Conservation (phyloP, 2,888 invertebrate species). For the Meliscaeva auricollis region DNA sequence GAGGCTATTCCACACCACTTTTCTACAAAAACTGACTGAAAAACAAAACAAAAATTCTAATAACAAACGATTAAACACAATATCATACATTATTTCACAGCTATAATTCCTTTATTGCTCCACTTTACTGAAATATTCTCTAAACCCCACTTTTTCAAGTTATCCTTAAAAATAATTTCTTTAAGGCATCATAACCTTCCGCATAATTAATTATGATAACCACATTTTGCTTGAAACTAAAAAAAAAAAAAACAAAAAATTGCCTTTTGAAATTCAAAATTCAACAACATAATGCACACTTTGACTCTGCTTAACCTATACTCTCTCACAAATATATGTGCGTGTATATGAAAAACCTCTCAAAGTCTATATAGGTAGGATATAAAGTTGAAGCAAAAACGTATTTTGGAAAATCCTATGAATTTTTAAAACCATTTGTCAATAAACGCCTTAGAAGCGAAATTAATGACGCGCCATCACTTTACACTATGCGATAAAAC, state of each 20-base stretch:
- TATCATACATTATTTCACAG: no score
- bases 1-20: no score
- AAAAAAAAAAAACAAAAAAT: no score
- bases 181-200: no score
- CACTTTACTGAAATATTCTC: no score
- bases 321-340: background rate
- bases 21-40: no score
- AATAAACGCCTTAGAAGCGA: slow-evolving; percentile 66
- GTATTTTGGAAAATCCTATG: slow-evolving; percentile 56
- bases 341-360: background rate
- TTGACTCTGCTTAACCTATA: background rate
- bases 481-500: slow-evolving; percentile 23
- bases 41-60: no score
- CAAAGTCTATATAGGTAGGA: background rate
- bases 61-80: no score
- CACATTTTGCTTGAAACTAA: background rate
- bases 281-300: background rate
- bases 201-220: background rate
- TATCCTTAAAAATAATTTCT: no score
- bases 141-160: no score
- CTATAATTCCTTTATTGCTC: no score
- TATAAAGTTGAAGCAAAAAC: slow-evolving; percentile 29
- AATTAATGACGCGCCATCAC: slow-evolving; percentile 67
- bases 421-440: slow-evolving; percentile 71
- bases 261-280: slow-evolving; percentile 1